These are phyloP conservation scores for Chirona hameri DNA, from an alignment of 2,888 invertebrate species.

Conservation along the genomic window DNA sequence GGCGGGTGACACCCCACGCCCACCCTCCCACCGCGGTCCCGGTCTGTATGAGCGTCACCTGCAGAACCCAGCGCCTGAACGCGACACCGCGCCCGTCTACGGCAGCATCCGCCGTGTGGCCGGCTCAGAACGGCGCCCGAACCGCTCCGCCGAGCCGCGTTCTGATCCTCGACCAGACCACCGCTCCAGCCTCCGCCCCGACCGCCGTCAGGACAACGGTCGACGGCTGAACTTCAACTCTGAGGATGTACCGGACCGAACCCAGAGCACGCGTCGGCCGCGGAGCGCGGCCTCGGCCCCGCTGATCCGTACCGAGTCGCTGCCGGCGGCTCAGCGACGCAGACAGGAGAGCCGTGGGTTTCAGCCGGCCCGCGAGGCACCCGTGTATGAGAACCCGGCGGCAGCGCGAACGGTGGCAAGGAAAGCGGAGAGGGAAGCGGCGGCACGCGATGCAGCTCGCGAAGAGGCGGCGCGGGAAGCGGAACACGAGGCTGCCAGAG, in stretches of 20 bases:
- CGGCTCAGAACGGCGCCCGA: not conserved
- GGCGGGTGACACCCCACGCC: constrained; percentile 60
- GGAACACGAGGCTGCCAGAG: too few species aligned
- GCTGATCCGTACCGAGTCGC: constrained; percentile 80
- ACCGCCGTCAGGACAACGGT: too few species aligned
- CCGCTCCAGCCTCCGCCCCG: not conserved
- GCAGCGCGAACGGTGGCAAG: too few species aligned
- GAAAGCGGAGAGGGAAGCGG: too few species aligned
- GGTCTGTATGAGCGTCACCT: constrained; percentile 75
- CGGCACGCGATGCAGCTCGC: too few species aligned
- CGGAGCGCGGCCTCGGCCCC: constrained; percentile 79
- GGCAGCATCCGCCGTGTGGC: constrained; percentile 58
- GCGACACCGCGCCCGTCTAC: constrained; percentile 82
- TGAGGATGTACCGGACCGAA: not conserved
- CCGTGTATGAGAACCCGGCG: constrained; percentile 46
- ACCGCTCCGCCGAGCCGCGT: not conserved
- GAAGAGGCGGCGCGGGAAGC: too few species aligned
- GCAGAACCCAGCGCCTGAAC: constrained; percentile 82
- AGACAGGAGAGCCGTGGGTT: constrained; percentile 66
- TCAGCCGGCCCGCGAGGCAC: constrained; percentile 31
- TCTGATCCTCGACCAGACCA: not conserved
- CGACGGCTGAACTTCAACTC: too few species aligned
- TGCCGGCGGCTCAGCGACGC: constrained; percentile 93
- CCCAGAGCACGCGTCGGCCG: constrained; percentile 71
- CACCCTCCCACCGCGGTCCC: constrained; percentile 48